phyloP scores from a whole-genome alignment of 2,888 invertebrate genomes.

The Pollenia griseotomentosa region DNA sequence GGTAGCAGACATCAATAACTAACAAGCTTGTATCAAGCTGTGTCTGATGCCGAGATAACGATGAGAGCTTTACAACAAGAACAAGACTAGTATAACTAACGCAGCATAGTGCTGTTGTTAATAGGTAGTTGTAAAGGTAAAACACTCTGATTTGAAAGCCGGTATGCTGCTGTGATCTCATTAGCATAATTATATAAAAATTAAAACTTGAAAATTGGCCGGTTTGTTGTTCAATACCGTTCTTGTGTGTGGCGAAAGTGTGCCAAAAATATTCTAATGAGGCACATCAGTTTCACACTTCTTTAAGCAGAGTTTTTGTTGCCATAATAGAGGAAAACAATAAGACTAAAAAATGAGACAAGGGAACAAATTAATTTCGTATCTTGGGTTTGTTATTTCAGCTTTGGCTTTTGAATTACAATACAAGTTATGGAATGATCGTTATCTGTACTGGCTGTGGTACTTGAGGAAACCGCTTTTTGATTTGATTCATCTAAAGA shows the following conservation, averaged over 20 bases:
- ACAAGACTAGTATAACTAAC: background rate
- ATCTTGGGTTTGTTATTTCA: background rate
- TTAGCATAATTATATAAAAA: slow-evolving; percentile 58
- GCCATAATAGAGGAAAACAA: background rate
- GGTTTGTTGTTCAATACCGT: background rate
- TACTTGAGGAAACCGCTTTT: background rate
- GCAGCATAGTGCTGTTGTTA: background rate
- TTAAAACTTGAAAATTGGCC: slow-evolving; percentile 23
- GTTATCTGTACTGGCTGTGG: slow-evolving; percentile 29
- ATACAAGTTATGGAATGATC: slow-evolving; percentile 39
- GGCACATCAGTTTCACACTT: background rate
- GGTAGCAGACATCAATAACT: slow-evolving; percentile 17
- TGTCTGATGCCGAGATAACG: slow-evolving; percentile 37
- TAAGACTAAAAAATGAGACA: background rate
- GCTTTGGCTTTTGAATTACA: slow-evolving; percentile 43
- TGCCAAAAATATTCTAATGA: background rate
- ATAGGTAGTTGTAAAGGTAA: slow-evolving; percentile 2
- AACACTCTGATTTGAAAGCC: slow-evolving; percentile 1
- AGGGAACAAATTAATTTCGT: background rate
- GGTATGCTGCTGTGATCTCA: slow-evolving; percentile 32
- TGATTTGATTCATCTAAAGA: background rate
- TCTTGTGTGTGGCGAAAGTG: background rate
- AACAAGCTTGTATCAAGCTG: slow-evolving; percentile 50
- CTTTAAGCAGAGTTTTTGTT: background rate
- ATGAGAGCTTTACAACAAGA: slow-evolving; percentile 24